Evolutionary conservation across 2,888 invertebrate species (phyloP), one percentile per base, ranked within the genome.

Genomic region (Thereva nobilitata): DNA sequence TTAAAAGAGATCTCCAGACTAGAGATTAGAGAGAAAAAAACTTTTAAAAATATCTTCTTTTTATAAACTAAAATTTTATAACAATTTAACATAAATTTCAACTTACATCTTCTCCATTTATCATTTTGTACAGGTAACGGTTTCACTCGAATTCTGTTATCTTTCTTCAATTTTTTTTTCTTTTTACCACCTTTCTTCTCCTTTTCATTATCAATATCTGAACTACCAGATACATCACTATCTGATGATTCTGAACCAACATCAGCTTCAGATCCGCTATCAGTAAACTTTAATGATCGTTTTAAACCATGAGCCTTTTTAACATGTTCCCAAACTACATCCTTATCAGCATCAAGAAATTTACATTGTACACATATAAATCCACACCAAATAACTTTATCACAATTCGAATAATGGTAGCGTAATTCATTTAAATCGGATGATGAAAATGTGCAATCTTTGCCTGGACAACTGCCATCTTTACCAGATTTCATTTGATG

Each of bases 391-490:
- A 71, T 68, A 71, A 70, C 75, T 54, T 72, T 70, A n/a, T 71
- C 56, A 70, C 82, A 82, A 12, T 64, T 67, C 5, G 68, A 68
- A 49, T 78, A 63, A 70, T 82, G 82, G 34, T 73, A 67, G 5
- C 73, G 53, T 9, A 81, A 69, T 55, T 73, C 73, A 23, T 74
- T 71, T 2, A 78, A 10, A 41, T 73, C 71, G 0, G 71, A 66
- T 23, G 75, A 71, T 50, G 70, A 70, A 73, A 76, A 81, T 57
- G 71, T 70, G 66, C 83, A 83, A 6, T 71, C 63, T 59, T 72
- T 70, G 61, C 76, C 77, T 37, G 74, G 73, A 71, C 83, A 83
- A 45, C 73, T 73, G 1, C 75, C 73, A 34, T 69, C 68, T 72
- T 5, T 72, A 67, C 57, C 71, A 45, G 6, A 80, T 71, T 66